Conservation (phyloP, 2,888 invertebrate species). For the Anthophora plumipes region DNA sequence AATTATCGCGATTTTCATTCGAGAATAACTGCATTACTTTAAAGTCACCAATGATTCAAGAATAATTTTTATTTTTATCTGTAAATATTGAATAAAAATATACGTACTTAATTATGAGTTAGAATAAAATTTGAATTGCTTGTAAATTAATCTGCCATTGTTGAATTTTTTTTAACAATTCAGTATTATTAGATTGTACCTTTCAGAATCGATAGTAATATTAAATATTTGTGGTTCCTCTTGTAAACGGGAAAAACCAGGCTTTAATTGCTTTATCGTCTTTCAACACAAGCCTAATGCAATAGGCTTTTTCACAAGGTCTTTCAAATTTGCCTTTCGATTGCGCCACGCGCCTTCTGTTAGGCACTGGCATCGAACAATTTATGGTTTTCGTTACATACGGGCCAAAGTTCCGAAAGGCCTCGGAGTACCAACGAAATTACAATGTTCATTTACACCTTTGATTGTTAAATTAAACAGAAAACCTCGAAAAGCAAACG, state of each 20-base stretch:
- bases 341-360: constrained; percentile 39
- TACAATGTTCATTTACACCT: constrained; percentile 19
- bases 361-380: constrained; percentile 35
- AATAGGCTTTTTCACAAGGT: constrained; percentile 47
- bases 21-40: no score
- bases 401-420: constrained; percentile 19
- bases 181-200: no score
- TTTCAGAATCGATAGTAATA: not conserved
- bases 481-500: constrained; percentile 10
- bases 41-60: no score
- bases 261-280: constrained; percentile 33
- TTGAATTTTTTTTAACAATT: not conserved
- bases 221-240: constrained; percentile 8
- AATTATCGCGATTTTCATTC: no score
- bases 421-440: constrained; percentile 12
- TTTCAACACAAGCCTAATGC: constrained; percentile 53
- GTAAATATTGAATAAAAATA: not conserved
- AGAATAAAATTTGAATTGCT: not conserved
- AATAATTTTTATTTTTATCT: no score
- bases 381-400: constrained; percentile 47
- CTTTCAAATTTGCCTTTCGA: constrained; percentile 57
- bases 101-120: not conserved
- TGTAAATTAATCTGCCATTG: not conserved
- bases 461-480: constrained; percentile 12
- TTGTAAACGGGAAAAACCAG: constrained; percentile 2